Evolutionary conservation across 2,888 invertebrate species (phyloP), one percentile per base, ranked within the genome.

Genomic region (Epinotia bilunana): DNA sequence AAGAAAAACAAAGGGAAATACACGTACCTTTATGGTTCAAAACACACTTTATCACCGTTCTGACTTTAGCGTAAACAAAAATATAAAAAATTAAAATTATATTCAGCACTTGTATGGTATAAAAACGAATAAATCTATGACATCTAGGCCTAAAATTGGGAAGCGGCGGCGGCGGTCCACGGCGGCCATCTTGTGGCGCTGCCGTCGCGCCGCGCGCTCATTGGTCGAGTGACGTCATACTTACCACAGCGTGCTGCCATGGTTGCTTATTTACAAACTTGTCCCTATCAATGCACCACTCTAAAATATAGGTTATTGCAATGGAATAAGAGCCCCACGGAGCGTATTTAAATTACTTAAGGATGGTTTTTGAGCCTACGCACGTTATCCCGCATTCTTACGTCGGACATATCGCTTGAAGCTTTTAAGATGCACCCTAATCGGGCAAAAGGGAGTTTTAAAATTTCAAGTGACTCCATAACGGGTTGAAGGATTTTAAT

Each of bases 111-210:
- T 63, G 67, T 23, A 76, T 78, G 71, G 65, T 76, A 63, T 79
- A 69, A 76, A 78, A 76, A 74, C 78, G 78, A 83, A 86, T 88
- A 86, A 85, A 86, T 82, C 83, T 83, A 81, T 84, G 83, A 84
- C 85, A 84, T 88, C 87, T 94, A 93, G 94, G 94, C 94, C 94
- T 94, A 93, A 92, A 91, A 89, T 88, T 87, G 86, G 86, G 87
- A 83, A 88, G 92, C 93, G 92, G 89, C 92, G 91, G 91, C 89
- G 84, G 84, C 78, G 81, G 85, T 81, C 90, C 90, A 82, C 91
- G 92, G 92, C 91, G 86, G 94, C 93, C 94, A 93, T 94, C 85
- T 94, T 93, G 93, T 91, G 93, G 92, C 93, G 93, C 93, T 92
- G 87, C 87, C 84, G 88, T 93, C 93, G 92, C 90, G 85, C 83